Evolutionary conservation across 2,888 invertebrate species (phyloP), one percentile per base, ranked within the genome.

Genomic region (Rapana venosa): DNA sequence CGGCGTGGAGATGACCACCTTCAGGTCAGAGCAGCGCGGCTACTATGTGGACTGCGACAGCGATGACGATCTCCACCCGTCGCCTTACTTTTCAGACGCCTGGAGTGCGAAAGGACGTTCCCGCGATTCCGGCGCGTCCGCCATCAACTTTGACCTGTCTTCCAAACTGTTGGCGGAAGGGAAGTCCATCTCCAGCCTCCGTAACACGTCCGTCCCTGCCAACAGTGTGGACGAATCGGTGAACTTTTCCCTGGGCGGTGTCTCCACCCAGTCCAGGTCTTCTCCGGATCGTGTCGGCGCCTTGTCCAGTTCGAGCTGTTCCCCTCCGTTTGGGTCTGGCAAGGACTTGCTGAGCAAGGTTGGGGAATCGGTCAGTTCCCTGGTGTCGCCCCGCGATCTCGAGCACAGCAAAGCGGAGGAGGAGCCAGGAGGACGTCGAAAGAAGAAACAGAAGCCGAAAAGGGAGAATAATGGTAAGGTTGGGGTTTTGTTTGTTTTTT

Each of bases 371-470:
- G n/a, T 85, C 30, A 30, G 85, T 11, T 58, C 85, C 58, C 20
- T 85, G 85, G 20, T 20, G 17, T 90, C 91, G 17, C 30, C 85
- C 32, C 66, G n/a, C 13, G 32, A 61, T 22, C 89, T 88, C 5
- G 90, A 89, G 6, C 20, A 36, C 8, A 47, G 8, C 13, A 32
- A 35, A 17, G 81, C 47, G 5, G 81, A 8, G 5, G 81, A 83
- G 6, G 47, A 26, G 47, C 26, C 22, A 35, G 15, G 4, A 22
- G 30, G 22, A 47, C 17, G 26, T 47, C 93, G 92, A 13, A 93
- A 83, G 81, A 83, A 47, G 81, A 83, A 47, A 91, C 93, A 93
- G 91, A 93, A 93, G 91, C 93, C 93, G 89, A 94, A 93, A 89
- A 93, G 93, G 91, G 87, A 90, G 35, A 87, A 90, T 36, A 93